Evolutionary conservation across 2,888 invertebrate species (phyloP).

Genomic region (Nasonia oneida): DNA sequence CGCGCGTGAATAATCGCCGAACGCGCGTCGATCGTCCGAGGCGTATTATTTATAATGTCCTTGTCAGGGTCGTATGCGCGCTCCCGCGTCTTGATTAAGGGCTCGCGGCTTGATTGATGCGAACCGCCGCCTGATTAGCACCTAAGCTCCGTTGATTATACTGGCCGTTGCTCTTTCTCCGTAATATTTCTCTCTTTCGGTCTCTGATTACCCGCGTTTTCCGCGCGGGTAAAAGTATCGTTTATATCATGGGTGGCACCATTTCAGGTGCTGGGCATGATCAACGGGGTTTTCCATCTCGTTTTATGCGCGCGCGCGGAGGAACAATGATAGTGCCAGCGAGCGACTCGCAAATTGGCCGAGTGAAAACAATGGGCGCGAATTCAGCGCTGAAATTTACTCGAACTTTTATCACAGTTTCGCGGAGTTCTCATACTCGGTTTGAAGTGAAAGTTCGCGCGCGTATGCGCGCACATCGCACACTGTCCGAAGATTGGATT

Average conservation of each 20-base stretch:
- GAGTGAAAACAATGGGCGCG: background rate
- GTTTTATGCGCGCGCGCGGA: background rate
- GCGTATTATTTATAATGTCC: constrained; percentile 53
- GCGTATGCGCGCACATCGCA: background rate
- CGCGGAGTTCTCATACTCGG: background rate
- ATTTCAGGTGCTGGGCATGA: too few relatives aligned
- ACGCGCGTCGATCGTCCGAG: background rate
- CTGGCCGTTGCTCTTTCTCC: background rate
- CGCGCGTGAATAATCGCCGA: constrained; percentile 45
- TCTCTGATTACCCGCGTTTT: constrained; percentile 30
- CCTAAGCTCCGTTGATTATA: constrained; percentile 17
- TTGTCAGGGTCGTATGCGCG: constrained; percentile 1
- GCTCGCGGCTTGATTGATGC: constrained; percentile 45
- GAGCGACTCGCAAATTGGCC: background rate
- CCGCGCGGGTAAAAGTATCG: too few relatives aligned
- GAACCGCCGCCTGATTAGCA: constrained; percentile 32
- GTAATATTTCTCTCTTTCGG: too few relatives aligned
- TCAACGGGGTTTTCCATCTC: too few relatives aligned
- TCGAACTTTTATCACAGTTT: background rate
- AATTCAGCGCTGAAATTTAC: background rate
- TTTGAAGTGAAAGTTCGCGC: constrained; percentile 36
- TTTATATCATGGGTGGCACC: too few relatives aligned
- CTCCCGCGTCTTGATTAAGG: constrained; percentile 38
- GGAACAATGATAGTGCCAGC: background rate
- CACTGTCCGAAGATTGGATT: background rate